Evolutionary conservation across 92 coral and sea anemone genomes (phyloP).

Genomic region (Porites cylindrica): DNA sequence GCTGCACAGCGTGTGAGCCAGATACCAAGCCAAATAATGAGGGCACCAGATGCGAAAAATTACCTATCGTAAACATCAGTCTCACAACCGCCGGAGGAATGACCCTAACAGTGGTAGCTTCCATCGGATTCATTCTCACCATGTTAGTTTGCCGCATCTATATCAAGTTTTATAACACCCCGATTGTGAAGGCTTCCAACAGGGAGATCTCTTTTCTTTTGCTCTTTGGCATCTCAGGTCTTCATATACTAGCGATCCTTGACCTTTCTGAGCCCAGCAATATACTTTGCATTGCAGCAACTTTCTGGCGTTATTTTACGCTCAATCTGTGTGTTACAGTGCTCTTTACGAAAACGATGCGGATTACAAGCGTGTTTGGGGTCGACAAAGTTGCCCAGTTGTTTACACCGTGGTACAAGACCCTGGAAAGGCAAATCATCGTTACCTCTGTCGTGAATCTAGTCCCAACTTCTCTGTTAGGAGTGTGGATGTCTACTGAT

Average conservation of each 20-base stretch:
- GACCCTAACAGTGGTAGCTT: background rate
- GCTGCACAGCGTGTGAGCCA: constrained; percentile 64
- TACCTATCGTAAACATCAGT: constrained; percentile 44
- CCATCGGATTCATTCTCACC: constrained; percentile 17
- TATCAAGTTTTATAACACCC: constrained; percentile 31
- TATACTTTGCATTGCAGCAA: background rate
- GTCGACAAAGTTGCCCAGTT: constrained; percentile 27
- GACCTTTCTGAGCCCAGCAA: constrained; percentile 30
- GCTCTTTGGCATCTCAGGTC: constrained; percentile 20
- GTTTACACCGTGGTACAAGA: constrained; percentile 27
- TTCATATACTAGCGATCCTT: constrained; percentile 33
- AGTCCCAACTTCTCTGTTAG: constrained; percentile 30
- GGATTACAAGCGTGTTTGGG: constrained; percentile 58
- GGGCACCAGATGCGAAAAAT: constrained; percentile 34
- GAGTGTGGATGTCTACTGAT: constrained; percentile 61
- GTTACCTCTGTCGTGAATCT: constrained; percentile 7
- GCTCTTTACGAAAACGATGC: constrained; percentile 49
- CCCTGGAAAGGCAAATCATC: constrained; percentile 19
- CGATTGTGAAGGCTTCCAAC: constrained; percentile 56
- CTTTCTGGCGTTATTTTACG: constrained; percentile 37
- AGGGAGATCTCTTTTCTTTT: constrained; percentile 44
- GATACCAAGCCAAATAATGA: constrained; percentile 49
- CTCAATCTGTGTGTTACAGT: constrained; percentile 34
- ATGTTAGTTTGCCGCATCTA: background rate
- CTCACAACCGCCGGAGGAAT: constrained; percentile 52